Conservation (phyloP, 2,888 invertebrate species). For the Epistrophe grossulariae region DNA sequence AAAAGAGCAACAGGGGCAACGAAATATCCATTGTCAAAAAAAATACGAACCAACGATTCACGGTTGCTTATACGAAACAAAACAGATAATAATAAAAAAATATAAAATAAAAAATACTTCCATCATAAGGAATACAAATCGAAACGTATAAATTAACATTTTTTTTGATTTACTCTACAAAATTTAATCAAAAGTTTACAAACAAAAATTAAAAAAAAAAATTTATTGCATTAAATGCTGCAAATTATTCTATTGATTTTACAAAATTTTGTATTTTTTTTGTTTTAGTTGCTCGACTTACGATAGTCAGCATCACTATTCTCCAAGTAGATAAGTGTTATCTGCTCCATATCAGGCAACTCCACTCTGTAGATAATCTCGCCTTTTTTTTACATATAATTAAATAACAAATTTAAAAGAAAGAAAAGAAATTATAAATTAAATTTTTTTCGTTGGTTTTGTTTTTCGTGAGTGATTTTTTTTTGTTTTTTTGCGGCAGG, state of each 20-base stretch:
- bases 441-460: constrained; percentile 73
- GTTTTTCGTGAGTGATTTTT: constrained; percentile 69
- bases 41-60: constrained; percentile 72
- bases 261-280: constrained; percentile 73
- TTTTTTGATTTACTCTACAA: constrained; percentile 68
- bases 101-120: constrained; percentile 43
- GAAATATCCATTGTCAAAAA: constrained; percentile 74
- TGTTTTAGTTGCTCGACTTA: constrained; percentile 84
- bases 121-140: constrained; percentile 40
- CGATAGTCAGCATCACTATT: constrained; percentile 86
- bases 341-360: constrained; percentile 97
- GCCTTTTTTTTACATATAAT: constrained; percentile 85
- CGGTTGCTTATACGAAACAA: constrained; percentile 73
- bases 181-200: constrained; percentile 62
- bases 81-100: constrained; percentile 46
- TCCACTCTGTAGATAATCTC: constrained; percentile 97
- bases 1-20: constrained; percentile 75
- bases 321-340: constrained; percentile 97
- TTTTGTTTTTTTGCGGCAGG: constrained; percentile 57
- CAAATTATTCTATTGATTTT: constrained; percentile 70
- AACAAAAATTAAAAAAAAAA: constrained; percentile 49
- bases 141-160: constrained; percentile 53
- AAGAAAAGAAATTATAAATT: constrained; percentile 76
- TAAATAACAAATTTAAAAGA: constrained; percentile 76
- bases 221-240: constrained; percentile 67